phyloP scores from a whole-genome alignment of 2,113 vertebrate species.

The Saiga tatarica region DNA sequence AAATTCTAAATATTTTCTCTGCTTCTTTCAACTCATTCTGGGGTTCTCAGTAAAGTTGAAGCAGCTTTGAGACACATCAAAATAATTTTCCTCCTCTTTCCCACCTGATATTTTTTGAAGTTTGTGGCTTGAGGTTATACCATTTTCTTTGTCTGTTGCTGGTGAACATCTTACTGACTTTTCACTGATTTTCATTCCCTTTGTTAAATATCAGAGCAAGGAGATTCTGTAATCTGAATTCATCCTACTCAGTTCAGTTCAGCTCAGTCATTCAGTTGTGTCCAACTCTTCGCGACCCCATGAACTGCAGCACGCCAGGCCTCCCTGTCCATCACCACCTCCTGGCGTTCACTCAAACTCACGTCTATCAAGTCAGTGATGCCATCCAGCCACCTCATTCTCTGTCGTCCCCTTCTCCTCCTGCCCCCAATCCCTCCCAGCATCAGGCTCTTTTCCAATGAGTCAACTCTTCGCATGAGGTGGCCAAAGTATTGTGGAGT shows the following conservation, averaged over 20 bases:
- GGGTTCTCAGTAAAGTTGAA: background rate
- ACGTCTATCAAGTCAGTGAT: rapidly evolving
- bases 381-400: too few relatives aligned
- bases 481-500: too few relatives aligned
- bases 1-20: background rate
- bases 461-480: too few relatives aligned
- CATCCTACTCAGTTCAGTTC: background rate
- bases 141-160: background rate
- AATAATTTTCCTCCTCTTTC: background rate
- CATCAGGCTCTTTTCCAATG: too few relatives aligned
- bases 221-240: background rate
- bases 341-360: too few relatives aligned
- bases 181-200: background rate
- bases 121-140: background rate
- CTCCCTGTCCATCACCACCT: too few relatives aligned
- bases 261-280: too few relatives aligned
- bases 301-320: too few relatives aligned
- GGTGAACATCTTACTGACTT: background rate
- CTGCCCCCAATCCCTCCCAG: too few relatives aligned
- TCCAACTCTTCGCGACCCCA: too few relatives aligned
- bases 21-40: background rate
- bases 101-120: background rate
- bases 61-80: background rate
- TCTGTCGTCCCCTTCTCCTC: too few relatives aligned
- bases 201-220: background rate